These are phyloP conservation scores for Galerucella calmariensis DNA, from an alignment of 2,888 invertebrate genomes.

Conservation along the genomic window DNA sequence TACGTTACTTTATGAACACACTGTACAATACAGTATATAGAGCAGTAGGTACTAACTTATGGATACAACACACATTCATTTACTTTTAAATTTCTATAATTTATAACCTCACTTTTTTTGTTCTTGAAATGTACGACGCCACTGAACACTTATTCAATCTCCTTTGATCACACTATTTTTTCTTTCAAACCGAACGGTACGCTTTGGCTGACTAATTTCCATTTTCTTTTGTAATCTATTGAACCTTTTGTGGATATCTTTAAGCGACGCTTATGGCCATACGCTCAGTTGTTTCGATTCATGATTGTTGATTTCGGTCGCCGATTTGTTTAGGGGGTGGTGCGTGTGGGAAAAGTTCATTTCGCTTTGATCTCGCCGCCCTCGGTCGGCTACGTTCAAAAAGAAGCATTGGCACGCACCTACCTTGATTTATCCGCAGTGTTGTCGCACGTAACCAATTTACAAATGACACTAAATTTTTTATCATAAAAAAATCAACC, in stretches of 20 bases:
- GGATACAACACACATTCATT: too few relatives aligned
- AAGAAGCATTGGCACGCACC: slow-evolving; percentile 41
- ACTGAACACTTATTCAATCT: slow-evolving; percentile 5
- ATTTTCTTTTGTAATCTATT: slow-evolving; percentile 9
- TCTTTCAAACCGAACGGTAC: neutral
- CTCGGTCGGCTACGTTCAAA: slow-evolving; percentile 37
- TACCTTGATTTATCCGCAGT: slow-evolving; percentile 28
- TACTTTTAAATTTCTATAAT: too few relatives aligned
- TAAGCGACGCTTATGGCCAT: slow-evolving; percentile 14
- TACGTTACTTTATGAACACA: too few relatives aligned
- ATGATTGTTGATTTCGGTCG: slow-evolving; percentile 53
- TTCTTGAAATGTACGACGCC: neutral
- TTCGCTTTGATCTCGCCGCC: slow-evolving; percentile 59
- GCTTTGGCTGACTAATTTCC: slow-evolving; percentile 9
- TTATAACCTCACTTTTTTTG: neutral
- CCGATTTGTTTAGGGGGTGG: slow-evolving; percentile 54
- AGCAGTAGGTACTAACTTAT: too few relatives aligned
- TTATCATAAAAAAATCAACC: neutral
- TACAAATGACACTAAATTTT: neutral
- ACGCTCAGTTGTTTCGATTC: slow-evolving; percentile 49
- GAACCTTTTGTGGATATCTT: neutral
- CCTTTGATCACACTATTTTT: neutral
- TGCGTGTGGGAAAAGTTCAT: slow-evolving; percentile 56
- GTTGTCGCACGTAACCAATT: slow-evolving; percentile 16
- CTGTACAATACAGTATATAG: too few relatives aligned